phyloP scores from a whole-genome alignment of 2,888 invertebrate species.

The Blastobasis adustella region DNA sequence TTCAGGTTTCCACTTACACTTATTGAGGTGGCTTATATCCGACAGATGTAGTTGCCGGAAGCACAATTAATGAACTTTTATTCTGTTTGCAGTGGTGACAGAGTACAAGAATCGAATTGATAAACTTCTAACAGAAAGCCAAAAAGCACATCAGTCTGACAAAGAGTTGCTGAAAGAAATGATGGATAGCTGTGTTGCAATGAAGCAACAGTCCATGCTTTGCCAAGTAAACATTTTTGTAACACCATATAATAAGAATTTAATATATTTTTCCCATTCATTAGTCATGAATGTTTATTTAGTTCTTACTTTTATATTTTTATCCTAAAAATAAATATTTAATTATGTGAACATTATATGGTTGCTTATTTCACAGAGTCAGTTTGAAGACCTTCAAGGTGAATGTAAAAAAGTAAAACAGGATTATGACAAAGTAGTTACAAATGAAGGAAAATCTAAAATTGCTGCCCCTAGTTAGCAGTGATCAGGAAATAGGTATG shows the following conservation, averaged over 20 bases:
- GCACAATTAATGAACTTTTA: neutral
- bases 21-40: too few relatives aligned
- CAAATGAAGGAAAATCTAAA: slow-evolving; percentile 13
- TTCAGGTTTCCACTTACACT: too few relatives aligned
- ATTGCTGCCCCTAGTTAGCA: too few relatives aligned
- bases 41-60: neutral
- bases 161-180: slow-evolving; percentile 49
- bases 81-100: slow-evolving; percentile 45
- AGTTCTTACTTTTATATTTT: neutral
- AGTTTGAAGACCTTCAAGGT: slow-evolving; percentile 56
- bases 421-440: slow-evolving; percentile 33
- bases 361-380: slow-evolving; percentile 31
- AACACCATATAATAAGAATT: too few relatives aligned
- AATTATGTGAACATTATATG: too few relatives aligned
- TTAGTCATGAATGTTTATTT: neutral
- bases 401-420: slow-evolving; percentile 51
- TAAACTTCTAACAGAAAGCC: slow-evolving; percentile 48
- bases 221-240: slow-evolving; percentile 40
- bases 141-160: slow-evolving; percentile 41
- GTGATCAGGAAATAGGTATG: too few relatives aligned
- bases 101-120: slow-evolving; percentile 57
- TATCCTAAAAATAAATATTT: too few relatives aligned
- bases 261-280: neutral
- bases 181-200: slow-evolving; percentile 53
- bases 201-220: slow-evolving; percentile 52